Evolutionary conservation across 2,797 vertebrate species (phyloP).

Genomic region (Karalla daura): DNA sequence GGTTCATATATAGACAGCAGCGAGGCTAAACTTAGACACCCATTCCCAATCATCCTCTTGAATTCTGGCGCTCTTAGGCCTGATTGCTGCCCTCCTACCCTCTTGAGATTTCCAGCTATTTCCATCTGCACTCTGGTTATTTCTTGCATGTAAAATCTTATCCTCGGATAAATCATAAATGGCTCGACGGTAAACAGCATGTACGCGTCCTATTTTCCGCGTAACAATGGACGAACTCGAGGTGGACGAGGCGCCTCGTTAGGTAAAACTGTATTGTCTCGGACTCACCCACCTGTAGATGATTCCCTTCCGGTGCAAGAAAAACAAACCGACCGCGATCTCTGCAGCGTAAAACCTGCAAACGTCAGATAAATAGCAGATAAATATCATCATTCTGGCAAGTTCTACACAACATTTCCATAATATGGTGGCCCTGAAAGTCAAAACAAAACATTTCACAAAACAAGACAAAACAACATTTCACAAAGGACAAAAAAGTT

Average conservation of each 20-base stretch:
- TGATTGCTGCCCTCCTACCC: not conserved
- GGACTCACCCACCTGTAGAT: slow-evolving; percentile 91
- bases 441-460: too few relatives aligned
- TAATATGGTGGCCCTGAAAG: too few relatives aligned
- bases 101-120: not conserved
- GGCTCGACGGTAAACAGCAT: not conserved
- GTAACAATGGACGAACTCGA: not conserved
- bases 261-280: not conserved
- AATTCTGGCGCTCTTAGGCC: not conserved
- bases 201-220: not conserved
- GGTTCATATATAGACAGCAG: slow-evolving; percentile 12
- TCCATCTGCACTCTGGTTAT: not conserved
- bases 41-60: slow-evolving; percentile 20
- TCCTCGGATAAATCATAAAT: not conserved
- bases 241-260: slow-evolving; percentile 1
- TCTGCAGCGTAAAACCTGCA: slow-evolving; percentile 97
- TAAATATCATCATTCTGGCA: too few relatives aligned
- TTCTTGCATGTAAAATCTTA: not conserved
- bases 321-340: slow-evolving; percentile 95
- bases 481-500: too few relatives aligned
- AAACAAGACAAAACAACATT: not conserved
- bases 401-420: too few relatives aligned
- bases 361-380: slow-evolving; percentile 3
- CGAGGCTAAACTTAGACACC: slow-evolving; percentile 1
- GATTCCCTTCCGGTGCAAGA: slow-evolving; percentile 95